A percentile compares a stretch with the other conserved stretches of the same genome.
phyloP scores from a whole-genome alignment of 2,888 invertebrate species.

The Matsumyia berberina region DNA sequence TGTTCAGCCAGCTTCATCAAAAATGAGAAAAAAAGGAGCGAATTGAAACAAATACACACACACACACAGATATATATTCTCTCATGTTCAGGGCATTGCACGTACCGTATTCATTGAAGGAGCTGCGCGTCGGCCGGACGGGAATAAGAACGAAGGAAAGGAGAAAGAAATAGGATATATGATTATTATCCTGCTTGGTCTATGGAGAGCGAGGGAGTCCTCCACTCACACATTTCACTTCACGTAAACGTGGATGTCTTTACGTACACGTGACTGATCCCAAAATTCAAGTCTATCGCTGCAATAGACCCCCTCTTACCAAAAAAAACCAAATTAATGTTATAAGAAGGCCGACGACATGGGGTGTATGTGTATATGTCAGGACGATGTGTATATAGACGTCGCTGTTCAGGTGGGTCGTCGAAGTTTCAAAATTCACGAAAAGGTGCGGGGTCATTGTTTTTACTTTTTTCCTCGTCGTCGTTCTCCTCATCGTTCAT shows the following conservation, averaged over 20 bases:
- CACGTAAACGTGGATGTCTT: constrained; percentile 51
- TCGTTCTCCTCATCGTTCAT: neutral
- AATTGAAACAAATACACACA: constrained; percentile 20
- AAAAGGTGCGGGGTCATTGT: constrained; percentile 52
- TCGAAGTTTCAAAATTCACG: constrained; percentile 49
- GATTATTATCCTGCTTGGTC: constrained; percentile 64
- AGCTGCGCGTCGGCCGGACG: constrained; percentile 18
- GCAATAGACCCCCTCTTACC: neutral
- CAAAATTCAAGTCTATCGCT: constrained; percentile 56
- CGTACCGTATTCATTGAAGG: constrained; percentile 53
- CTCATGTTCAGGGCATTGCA: constrained; percentile 31
- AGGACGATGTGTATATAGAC: constrained; percentile 18
- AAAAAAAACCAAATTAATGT: constrained; percentile 46
- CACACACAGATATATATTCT: constrained; percentile 15
- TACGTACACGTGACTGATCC: constrained; percentile 62
- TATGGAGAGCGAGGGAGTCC: neutral
- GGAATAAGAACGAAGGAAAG: constrained; percentile 17
- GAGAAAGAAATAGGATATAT: constrained; percentile 59
- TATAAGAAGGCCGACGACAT: constrained; percentile 33
- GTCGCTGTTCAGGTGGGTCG: constrained; percentile 40
- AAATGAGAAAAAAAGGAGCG: constrained; percentile 13
- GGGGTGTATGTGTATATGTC: neutral
- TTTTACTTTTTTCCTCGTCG: constrained; percentile 22
- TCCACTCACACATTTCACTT: constrained; percentile 6
- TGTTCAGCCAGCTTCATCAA: constrained; percentile 65